Evolutionary conservation across 2,797 vertebrate species (phyloP), one percentile per base, ranked within the genome.

Genomic region (Gymnoscopelus microlampas): DNA sequence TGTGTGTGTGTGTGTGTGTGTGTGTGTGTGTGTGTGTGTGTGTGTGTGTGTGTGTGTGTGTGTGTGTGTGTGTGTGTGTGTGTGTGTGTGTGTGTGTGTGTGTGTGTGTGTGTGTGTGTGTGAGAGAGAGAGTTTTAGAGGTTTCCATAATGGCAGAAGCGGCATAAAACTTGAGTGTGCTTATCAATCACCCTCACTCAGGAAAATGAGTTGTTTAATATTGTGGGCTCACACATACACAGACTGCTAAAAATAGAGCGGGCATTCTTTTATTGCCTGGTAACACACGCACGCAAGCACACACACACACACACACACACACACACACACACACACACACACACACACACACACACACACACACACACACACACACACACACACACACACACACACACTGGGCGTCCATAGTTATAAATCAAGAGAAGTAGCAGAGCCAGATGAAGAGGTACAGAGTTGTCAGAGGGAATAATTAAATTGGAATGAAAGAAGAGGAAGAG

Each of bases 141-240:
- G 19, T 48, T 79, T 59, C 1, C 14, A 57, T 57, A 57, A 53
- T 59, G 66, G 73, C 44, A 63, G 59, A 47, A 72, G 70, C 44
- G 2, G 68, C 68, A 12, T 56, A 70, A 85, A 87, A 73, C 10
- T 47, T 5, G 56, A 67, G 5, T 63, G 61, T 70, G 77, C 68
- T 2, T 60, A 77, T 89, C 85, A 87, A 90, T 89, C 84, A 80
- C 0, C 26, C n/a, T 76, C 74, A 86, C 79, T 89, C 73, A 83
- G 61, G 70, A 74, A 84, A 89, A 88, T 84, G 60, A 87, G 53
- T 60, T 65, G 81, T 82, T 82, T 74, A 60, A 10, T 35, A 57
- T 47, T 63, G 47, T 35, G 6, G 47, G 5, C 12, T 3, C 13
- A 51, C 2, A 48, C 35, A 63, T 4, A 11, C 49, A 29, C 11